A percentile compares a stretch with the other conserved stretches of the same genome.
Evolutionary conservation across 2,888 invertebrate genomes (phyloP).

Genomic region (Oscheius myriophilus): DNA sequence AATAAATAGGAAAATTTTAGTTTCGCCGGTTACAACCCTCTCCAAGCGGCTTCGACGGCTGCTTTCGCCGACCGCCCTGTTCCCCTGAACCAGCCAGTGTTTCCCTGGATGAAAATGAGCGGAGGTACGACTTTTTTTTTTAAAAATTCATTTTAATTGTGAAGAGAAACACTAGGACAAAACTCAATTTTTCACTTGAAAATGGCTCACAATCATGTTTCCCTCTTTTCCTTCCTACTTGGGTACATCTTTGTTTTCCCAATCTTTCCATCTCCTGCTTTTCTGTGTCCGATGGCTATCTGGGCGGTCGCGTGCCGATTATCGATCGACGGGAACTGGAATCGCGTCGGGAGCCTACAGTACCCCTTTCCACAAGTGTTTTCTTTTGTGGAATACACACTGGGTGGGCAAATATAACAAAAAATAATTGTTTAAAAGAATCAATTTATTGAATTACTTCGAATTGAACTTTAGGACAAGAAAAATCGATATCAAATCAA

Average conservation of each 20-base stretch:
- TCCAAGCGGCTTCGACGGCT: slow-evolving; percentile 44
- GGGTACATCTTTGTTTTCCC: neutral
- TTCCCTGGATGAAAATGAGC: slow-evolving; percentile 70
- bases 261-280: neutral
- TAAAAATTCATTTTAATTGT: neutral
- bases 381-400: neutral
- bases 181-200: no score
- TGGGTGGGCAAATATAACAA: no score
- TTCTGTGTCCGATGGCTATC: no score
- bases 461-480: no score
- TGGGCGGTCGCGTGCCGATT: slow-evolving; percentile 21
- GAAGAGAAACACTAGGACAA: neutral
- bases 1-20: slow-evolving; percentile 17
- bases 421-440: no score
- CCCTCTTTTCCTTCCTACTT: neutral
- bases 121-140: slow-evolving; percentile 49
- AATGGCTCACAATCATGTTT: no score
- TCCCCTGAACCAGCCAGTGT: slow-evolving; percentile 60
- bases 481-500: no score
- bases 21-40: slow-evolving; percentile 48
- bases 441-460: no score
- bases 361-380: neutral
- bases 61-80: slow-evolving; percentile 46
- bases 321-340: slow-evolving; percentile 7
- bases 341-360: no score